Base-by-base conservation (phyloP, 2,113 vertebrate genomes). In the Pelusios castaneus region DNA sequence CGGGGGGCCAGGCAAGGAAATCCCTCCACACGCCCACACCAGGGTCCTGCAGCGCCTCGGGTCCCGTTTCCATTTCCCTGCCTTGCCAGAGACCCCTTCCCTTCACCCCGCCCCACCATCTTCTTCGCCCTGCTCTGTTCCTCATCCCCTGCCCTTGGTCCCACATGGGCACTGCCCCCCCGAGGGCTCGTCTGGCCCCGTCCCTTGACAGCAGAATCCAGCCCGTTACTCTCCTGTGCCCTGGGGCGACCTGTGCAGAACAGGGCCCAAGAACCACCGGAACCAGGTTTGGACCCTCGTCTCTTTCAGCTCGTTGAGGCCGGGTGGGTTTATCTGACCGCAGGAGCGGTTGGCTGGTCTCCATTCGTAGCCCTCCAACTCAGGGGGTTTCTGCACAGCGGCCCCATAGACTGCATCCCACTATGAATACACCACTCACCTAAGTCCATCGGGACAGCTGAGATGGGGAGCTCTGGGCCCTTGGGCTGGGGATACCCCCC, bases 391-490 rank as follows among this genome's bases (percentile, higher is more conserved):
- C 60, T n/a, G 60, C 8, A 16, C 16, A 34, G 60, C 31, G 2
- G 14, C 60, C 60, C 60, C 17, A 19, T 19, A 67, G 17, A 16
- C 34, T 19, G 34, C 31, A 67, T 7, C 34, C 63, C n/a, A 8
- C 19, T 19, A 8, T 67, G 63, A 22, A 22, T 29, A 73, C 8
- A 16, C 27, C 58, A 83, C 98, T 98, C 95, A 99, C 99, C 98
- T 8, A 97, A 96, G 91, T 92, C 95, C 95, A 98, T 90, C 27
- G 98, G 96, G 10, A 98, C 97, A 45, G 96, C 97, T 1, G 98
- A 98, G 54, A 99, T 38, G 8, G 98, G 98, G 3, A 98, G 98
- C 95, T 98, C 96, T 5, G 97, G 97, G 63, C 16, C 60, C 2
- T 2, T 8, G 17, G 60, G 63, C 3, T 67, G 17, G 17, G 63